A percentile compares a stretch with the other conserved stretches of the same genome.
Evolutionary conservation across 2,797 vertebrate genomes (phyloP).

Genomic region (Enteromius viviparus): DNA sequence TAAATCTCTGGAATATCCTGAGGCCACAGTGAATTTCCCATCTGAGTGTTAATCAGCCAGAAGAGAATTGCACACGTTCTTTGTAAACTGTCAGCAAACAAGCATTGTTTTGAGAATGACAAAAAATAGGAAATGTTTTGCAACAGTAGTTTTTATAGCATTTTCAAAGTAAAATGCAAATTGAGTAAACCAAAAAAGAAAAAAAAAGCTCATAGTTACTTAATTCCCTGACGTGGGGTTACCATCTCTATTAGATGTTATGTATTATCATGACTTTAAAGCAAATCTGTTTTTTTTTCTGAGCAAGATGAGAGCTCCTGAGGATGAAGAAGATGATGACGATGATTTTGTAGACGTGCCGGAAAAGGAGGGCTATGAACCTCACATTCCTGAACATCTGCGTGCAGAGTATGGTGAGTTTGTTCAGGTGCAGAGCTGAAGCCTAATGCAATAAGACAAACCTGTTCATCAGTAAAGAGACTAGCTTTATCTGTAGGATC

Average conservation of each 20-base stretch:
- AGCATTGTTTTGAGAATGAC: conserved; percentile 27
- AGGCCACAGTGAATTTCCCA: conserved; percentile 43
- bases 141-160: conserved; percentile 4
- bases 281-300: background rate
- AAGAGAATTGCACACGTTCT: conserved; percentile 38
- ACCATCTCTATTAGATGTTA: background rate
- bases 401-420: conserved; percentile 88
- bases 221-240: background rate
- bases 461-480: conserved; percentile 74
- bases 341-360: conserved; percentile 92
- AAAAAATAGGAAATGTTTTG: conserved; percentile 2
- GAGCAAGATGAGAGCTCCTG: conserved; percentile 72
- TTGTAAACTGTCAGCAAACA: conserved; percentile 52
- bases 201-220: background rate
- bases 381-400: conserved; percentile 87
- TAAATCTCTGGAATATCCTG: conserved; percentile 60
- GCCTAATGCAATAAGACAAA: conserved; percentile 73
- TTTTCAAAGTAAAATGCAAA: conserved; percentile 16
- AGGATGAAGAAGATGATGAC: conserved; percentile 76
- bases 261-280: background rate
- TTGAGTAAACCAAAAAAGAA: background rate
- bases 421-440: conserved; percentile 62
- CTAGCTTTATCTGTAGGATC: conserved; percentile 55
- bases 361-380: conserved; percentile 94
- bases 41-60: conserved; percentile 57